Evolutionary conservation across 2,113 vertebrate genomes (phyloP).

Genomic region (Phainopepla nitens): DNA sequence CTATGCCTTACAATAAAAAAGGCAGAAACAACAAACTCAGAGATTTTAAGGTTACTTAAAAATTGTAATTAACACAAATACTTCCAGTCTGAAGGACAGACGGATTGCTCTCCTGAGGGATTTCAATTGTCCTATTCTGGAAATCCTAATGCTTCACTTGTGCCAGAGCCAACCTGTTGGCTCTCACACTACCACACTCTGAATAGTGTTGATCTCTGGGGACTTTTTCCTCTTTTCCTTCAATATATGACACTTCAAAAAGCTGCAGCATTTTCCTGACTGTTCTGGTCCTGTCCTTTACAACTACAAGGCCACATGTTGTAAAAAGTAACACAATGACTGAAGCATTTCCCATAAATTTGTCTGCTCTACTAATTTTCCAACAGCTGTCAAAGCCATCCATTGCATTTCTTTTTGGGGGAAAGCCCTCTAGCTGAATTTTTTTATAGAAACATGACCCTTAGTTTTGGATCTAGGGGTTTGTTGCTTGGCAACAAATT

Average conservation of each 20-base stretch:
- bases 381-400: neutral
- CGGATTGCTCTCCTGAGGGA: neutral
- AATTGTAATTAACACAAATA: neutral
- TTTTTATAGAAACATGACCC: neutral
- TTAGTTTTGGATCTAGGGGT: neutral
- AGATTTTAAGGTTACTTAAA: neutral
- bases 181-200: neutral
- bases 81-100: neutral
- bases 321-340: neutral
- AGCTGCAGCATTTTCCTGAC: neutral
- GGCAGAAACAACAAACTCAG: neutral
- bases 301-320: neutral
- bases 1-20: neutral
- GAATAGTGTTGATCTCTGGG: neutral
- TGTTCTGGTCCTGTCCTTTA: neutral
- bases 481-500: neutral
- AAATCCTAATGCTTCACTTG: rapidly evolving
- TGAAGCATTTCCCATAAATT: neutral
- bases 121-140: neutral
- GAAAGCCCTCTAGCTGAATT: neutral
- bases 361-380: neutral
- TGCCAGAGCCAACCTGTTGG: neutral
- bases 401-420: neutral
- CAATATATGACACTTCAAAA: neutral
- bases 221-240: neutral